Evolutionary conservation across 1,140 invertebrate species (phyloP).

Genomic region (Zaprionus camerounensis): DNA sequence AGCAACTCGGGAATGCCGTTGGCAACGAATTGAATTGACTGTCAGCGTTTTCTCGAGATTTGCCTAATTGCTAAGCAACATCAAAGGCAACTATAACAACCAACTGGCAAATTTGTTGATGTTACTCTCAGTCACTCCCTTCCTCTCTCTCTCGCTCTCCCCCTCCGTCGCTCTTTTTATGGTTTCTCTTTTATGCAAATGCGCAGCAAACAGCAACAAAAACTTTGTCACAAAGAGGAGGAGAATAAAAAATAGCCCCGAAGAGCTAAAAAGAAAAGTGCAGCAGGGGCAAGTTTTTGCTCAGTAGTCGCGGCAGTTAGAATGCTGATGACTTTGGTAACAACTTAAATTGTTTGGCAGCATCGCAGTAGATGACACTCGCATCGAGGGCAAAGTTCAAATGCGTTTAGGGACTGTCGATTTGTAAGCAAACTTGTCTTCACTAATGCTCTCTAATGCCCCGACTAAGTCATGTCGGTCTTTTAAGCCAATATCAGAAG

Average conservation of each 20-base stretch:
- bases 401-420: slow-evolving; percentile 59
- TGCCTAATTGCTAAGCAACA: slow-evolving; percentile 54
- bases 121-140: neutral
- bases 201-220: slow-evolving; percentile 30
- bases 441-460: slow-evolving; percentile 19
- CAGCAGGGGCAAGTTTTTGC: slow-evolving; percentile 62
- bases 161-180: neutral
- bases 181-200: slow-evolving; percentile 42
- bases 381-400: slow-evolving; percentile 57
- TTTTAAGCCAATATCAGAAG: slow-evolving; percentile 27
- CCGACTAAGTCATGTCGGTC: slow-evolving; percentile 15
- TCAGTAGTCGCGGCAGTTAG: slow-evolving; percentile 50
- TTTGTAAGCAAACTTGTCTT: slow-evolving; percentile 42
- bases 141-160: neutral
- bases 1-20: slow-evolving; percentile 16
- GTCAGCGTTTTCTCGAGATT: slow-evolving; percentile 45
- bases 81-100: slow-evolving; percentile 30
- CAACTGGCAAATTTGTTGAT: slow-evolving; percentile 12
- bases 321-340: slow-evolving; percentile 79
- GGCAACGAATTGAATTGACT: slow-evolving; percentile 40
- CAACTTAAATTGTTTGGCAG: slow-evolving; percentile 79
- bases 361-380: slow-evolving; percentile 39
- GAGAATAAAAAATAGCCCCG: neutral
- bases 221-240: slow-evolving; percentile 38
- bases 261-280: slow-evolving; percentile 47